These are phyloP conservation scores for Campaea margaritaria DNA, from an alignment of 2,888 invertebrate species.

Conservation along the genomic window DNA sequence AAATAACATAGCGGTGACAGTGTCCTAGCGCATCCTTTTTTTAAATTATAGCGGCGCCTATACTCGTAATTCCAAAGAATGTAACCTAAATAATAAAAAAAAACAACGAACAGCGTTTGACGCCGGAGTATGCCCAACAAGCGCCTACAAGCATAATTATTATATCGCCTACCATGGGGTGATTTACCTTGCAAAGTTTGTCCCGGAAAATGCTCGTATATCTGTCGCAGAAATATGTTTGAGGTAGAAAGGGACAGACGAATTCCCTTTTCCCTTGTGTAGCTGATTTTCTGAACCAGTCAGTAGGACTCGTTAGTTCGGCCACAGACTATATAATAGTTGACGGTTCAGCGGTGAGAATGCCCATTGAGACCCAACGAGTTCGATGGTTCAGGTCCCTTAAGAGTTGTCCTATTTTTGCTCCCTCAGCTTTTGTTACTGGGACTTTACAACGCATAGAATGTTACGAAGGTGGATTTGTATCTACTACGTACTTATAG, in stretches of 20 bases:
- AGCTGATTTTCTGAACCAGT: background rate
- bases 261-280: constrained; percentile 1
- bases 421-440: background rate
- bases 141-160: no score
- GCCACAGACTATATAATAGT: no score
- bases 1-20: no score
- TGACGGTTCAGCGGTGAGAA: constrained; percentile 1
- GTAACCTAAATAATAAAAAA: no score
- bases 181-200: background rate
- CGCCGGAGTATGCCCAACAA: no score
- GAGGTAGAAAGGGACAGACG: background rate
- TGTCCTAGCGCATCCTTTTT: no score
- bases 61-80: no score
- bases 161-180: background rate
- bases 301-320: constrained; percentile 4
- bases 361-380: background rate
- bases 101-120: no score
- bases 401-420: background rate
- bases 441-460: no score
- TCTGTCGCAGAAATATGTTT: background rate
- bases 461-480: no score
- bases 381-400: background rate
- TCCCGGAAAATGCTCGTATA: background rate
- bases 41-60: no score
- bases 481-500: no score